Base-by-base conservation (phyloP, 2,888 invertebrate genomes). In the Plagodis pulveraria region DNA sequence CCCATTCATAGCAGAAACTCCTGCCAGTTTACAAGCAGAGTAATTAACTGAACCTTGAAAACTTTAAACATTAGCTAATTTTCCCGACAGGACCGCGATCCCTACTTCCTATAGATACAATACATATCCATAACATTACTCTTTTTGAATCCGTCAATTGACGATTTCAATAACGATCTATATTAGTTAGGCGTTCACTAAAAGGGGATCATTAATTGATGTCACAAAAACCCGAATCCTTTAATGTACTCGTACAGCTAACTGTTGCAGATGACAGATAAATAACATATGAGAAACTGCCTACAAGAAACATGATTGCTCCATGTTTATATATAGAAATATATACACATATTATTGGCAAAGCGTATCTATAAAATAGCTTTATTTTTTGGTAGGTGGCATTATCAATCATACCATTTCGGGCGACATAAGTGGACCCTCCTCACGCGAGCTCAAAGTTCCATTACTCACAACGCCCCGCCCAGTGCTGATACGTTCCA, bases 341-440 rank as follows among this genome's bases (percentile, higher is more conserved):
- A 76, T 77, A 47, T 43, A 45, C 52, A 67, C 70, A 72, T 71
- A 76, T 77, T 69, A 78, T 71, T 67, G 66, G 71, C 61, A 71
- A 71, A 68, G 73, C 75, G 77, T 73, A 69, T 75, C 74, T 76
- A 80, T 78, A 84, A 83, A 81, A 81, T 81, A 78, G 74, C 77
- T 74, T 77, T 87, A 87, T 90, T 91, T 61, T 90, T 89, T 90
- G 86, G 86, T 70, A 77, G 75, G 77, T 77, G 80, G 77, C 81
- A 87, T 88, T 89, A 91, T 92, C 91, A 91, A 92, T 91, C 92
- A 92, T 91, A 88, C 80, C 78, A 85, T 87, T 85, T 81, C 81
- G 80, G 73, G 80, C 85, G 90, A 90, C 91, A 91, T 89, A 91
- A 91, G 90, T 89, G 90, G 88, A 90, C 92, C 91, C 91, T 91